These are phyloP conservation scores for Tinamus guttatus DNA, from an alignment of 2,113 vertebrate genomes.

Conservation along the genomic window DNA sequence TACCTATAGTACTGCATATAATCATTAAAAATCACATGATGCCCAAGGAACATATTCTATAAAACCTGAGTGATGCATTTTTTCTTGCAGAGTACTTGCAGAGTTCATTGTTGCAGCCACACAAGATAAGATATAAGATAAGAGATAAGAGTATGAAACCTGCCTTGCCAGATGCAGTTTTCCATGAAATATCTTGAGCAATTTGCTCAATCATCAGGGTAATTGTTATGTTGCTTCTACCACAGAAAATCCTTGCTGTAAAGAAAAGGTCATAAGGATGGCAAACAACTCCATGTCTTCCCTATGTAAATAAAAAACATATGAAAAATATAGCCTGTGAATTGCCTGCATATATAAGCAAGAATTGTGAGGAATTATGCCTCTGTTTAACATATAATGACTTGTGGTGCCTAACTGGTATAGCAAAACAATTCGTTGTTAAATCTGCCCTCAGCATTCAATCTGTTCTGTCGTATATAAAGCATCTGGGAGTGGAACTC, in stretches of 20 bases:
- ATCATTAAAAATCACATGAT: not conserved
- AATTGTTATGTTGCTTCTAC: not conserved
- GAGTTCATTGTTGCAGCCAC: not conserved
- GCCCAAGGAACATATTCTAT: not conserved
- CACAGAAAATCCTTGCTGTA: not conserved
- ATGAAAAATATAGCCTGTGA: not conserved
- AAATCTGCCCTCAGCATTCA: not conserved
- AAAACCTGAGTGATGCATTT: not conserved
- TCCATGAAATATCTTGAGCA: not conserved
- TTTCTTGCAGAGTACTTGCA: not conserved
- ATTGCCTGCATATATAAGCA: not conserved
- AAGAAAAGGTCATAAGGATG: not conserved
- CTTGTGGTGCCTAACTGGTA: not conserved
- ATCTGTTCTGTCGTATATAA: not conserved
- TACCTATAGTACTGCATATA: not conserved
- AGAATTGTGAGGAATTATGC: not conserved
- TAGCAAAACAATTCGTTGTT: not conserved
- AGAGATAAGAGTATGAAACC: not conserved
- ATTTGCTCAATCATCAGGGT: not conserved
- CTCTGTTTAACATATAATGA: not conserved
- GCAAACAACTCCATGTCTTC: not conserved
- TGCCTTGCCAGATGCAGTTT: not conserved
- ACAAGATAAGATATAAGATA: too few species aligned
- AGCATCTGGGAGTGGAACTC: not conserved
- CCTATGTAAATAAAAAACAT: not conserved